phyloP scores from a whole-genome alignment of 2,797 vertebrate genomes.

The Aulostomus chinensis region DNA sequence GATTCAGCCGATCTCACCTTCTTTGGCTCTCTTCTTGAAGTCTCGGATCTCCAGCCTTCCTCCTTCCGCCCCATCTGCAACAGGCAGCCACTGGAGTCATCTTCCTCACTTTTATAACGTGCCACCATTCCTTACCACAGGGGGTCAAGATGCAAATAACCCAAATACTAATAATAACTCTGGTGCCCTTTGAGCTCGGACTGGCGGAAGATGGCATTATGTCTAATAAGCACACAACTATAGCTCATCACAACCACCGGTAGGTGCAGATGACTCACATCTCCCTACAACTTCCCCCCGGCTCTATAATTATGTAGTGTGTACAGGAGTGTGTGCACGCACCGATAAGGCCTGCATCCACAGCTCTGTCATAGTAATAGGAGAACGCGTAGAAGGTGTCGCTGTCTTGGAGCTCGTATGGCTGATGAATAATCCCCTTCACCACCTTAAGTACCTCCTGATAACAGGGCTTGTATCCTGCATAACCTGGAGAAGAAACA shows the following conservation, averaged over 20 bases:
- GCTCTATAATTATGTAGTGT: conserved; percentile 46
- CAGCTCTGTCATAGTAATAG: conserved; percentile 95
- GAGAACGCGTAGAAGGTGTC: conserved; percentile 94
- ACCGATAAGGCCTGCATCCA: conserved; percentile 91
- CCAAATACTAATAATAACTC: conserved; percentile 51
- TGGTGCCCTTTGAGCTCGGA: conserved; percentile 38
- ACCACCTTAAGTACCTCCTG: conserved; percentile 89
- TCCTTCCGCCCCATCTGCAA: conserved; percentile 87
- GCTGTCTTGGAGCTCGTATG: conserved; percentile 80
- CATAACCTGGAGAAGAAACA: conserved; percentile 75
- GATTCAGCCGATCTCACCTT: conserved; percentile 82
- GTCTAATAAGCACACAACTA: conserved; percentile 60
- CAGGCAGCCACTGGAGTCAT: conserved; percentile 17
- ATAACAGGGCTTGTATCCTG: conserved; percentile 90
- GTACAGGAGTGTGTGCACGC: conserved; percentile 45
- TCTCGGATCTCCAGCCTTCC: conserved; percentile 89
- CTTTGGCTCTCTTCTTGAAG: conserved; percentile 90
- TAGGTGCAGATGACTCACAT: conserved; percentile 59
- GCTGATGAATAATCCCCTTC: conserved; percentile 88
- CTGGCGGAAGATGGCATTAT: conserved; percentile 48
- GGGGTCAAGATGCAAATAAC: conserved; percentile 25
- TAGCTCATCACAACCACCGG: conserved; percentile 53
- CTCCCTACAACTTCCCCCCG: conserved; percentile 39
- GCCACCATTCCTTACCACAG: conserved; percentile 30
- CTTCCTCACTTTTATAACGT: conserved; percentile 29